Evolutionary conservation across 1,140 invertebrate species (phyloP), one percentile per base, ranked within the genome.

Genomic region (Drusus annulatus): DNA sequence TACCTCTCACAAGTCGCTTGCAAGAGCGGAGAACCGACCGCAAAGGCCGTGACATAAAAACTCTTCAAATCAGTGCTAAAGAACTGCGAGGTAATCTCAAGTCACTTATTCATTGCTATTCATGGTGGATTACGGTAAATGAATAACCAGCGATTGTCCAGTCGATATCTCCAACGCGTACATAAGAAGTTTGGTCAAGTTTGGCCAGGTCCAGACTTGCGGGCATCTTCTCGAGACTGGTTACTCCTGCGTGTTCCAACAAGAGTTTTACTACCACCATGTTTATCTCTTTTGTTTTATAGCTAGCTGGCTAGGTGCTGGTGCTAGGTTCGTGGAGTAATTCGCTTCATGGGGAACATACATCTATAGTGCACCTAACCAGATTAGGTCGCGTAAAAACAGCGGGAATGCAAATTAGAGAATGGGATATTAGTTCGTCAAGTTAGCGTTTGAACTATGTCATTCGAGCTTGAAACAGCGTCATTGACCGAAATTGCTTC

Each of bases 401-500:
- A 69, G 31, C 50, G 19, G n/a, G 17, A 74, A 52, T 74, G 50
- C 21, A 74, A 74, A 74, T 74, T 52, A 19, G 65, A 50, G 65
- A 69, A 69, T 51, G 65, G 51, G 36, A 63, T 45, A 45, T 45
- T 1, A 76, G 58, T 76, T 76, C 28, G 56, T 76, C 54, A 58
- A 76, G 56, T 28, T 25, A 77, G 25, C 17, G 71, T 74, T 19
- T 31, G 71, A 74, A 54, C 71, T 60, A 52, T 76, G 74, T 77
- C 80, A 76, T 81, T 81, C 80, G 80, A 62, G 76, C 60, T 75
- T 56, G 76, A 81, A 81, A 75, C 50, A 63, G 54, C 73, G 80
- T 81, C 76, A 81, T 81, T 81, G 80, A 81, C 80, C 80, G 80
- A 81, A 81, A 81, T 81, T 69, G 73, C 63, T 63, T 78, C 62